A percentile compares a stretch with the other conserved stretches of the same genome.
phyloP scores from a whole-genome alignment of 2,797 vertebrate genomes.

The Varecia variegata region DNA sequence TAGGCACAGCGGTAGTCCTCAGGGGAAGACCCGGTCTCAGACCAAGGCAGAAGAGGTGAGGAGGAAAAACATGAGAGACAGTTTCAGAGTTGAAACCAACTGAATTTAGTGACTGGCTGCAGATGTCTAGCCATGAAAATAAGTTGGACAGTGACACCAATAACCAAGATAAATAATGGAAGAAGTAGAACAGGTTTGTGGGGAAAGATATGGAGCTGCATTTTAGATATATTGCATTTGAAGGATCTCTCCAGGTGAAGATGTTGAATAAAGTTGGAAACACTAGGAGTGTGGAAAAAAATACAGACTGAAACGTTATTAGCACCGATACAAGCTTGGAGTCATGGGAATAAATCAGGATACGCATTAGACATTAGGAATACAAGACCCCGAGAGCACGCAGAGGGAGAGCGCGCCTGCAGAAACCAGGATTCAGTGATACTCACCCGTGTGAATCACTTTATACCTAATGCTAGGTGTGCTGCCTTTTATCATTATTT shows the following conservation, averaged over 20 bases:
- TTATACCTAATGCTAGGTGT: neutral
- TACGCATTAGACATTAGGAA: neutral
- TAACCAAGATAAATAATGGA: neutral
- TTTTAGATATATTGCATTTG: neutral
- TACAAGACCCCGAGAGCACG: neutral
- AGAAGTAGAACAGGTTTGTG: neutral
- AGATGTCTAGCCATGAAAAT: neutral
- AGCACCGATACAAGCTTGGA: neutral
- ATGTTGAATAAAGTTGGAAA: neutral
- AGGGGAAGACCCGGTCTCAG: neutral
- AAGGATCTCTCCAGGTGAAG: neutral
- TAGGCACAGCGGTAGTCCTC: neutral
- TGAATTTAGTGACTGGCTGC: neutral
- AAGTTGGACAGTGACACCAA: neutral
- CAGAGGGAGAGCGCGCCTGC: neutral
- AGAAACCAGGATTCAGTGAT: neutral
- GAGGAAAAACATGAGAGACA: neutral
- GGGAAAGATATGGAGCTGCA: neutral
- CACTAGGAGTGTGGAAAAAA: neutral
- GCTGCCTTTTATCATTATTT: neutral
- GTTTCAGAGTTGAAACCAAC: neutral
- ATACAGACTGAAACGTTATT: neutral
- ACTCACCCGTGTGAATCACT: neutral
- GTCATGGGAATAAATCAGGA: neutral
- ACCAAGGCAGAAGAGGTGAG: fast-evolving